phyloP scores from a whole-genome alignment of 2,888 invertebrate genomes.

The Steinernema scapterisci region DNA sequence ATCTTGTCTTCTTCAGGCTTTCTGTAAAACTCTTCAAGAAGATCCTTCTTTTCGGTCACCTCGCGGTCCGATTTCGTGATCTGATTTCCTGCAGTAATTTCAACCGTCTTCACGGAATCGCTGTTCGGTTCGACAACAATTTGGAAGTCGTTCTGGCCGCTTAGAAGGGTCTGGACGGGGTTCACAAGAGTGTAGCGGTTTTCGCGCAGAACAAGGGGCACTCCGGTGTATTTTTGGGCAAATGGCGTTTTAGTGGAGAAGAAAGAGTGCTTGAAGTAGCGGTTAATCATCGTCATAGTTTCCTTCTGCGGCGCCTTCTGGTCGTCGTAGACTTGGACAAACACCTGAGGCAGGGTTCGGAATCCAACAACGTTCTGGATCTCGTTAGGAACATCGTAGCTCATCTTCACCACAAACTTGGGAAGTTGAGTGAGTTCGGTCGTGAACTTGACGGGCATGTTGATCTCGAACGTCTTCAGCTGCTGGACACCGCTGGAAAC shows the following conservation, averaged over 20 bases:
- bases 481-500: constrained; percentile 56
- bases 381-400: constrained; percentile 28
- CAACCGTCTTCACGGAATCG: background rate
- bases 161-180: background rate
- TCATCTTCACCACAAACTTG: constrained; percentile 38
- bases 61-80: background rate
- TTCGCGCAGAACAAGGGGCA: constrained; percentile 35
- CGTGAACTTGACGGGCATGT: constrained; percentile 54
- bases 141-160: background rate
- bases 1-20: background rate
- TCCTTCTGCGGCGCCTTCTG: constrained; percentile 15
- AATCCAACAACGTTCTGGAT: background rate
- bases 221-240: constrained; percentile 44
- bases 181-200: background rate
- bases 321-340: constrained; percentile 22
- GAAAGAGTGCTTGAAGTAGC: constrained; percentile 45
- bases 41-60: background rate
- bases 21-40: background rate
- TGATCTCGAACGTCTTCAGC: constrained; percentile 45
- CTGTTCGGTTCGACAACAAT: background rate
- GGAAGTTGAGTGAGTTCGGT: constrained; percentile 38
- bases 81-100: background rate
- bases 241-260: constrained; percentile 39
- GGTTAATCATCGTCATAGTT: constrained; percentile 29
- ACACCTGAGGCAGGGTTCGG: background rate